These are phyloP conservation scores for Rhagologus leucostigma DNA, from an alignment of 2,113 vertebrate genomes.

Conservation along the genomic window DNA sequence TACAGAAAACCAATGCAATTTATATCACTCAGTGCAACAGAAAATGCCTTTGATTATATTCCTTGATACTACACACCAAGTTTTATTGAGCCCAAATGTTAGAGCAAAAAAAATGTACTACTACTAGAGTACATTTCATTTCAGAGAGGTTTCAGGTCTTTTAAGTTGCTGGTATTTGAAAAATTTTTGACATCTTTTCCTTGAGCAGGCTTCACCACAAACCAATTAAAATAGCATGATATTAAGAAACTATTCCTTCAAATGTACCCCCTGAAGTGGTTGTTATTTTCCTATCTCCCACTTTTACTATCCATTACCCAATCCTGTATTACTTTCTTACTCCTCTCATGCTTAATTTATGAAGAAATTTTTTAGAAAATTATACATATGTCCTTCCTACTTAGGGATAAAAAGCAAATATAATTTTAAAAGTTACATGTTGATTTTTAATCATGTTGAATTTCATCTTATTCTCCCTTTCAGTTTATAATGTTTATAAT, in stretches of 20 bases:
- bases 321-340: not conserved
- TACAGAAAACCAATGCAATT: not conserved
- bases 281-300: not conserved
- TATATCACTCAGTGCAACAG: not conserved
- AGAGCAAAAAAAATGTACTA: not conserved
- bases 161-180: not conserved
- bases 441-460: not conserved
- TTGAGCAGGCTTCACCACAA: not conserved
- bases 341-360: not conserved
- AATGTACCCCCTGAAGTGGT: not conserved
- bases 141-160: not conserved
- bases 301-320: not conserved
- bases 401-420: not conserved
- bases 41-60: not conserved
- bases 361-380: not conserved
- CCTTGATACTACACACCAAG: not conserved
- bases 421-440: not conserved
- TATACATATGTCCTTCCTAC: not conserved
- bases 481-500: not conserved
- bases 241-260: not conserved
- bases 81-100: not conserved
- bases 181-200: not conserved
- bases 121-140: not conserved
- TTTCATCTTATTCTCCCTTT: not conserved
- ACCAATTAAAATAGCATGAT: not conserved